Evolutionary conservation across 1,140 invertebrate genomes (phyloP).

Genomic region (Hylaeus anthracinus): DNA sequence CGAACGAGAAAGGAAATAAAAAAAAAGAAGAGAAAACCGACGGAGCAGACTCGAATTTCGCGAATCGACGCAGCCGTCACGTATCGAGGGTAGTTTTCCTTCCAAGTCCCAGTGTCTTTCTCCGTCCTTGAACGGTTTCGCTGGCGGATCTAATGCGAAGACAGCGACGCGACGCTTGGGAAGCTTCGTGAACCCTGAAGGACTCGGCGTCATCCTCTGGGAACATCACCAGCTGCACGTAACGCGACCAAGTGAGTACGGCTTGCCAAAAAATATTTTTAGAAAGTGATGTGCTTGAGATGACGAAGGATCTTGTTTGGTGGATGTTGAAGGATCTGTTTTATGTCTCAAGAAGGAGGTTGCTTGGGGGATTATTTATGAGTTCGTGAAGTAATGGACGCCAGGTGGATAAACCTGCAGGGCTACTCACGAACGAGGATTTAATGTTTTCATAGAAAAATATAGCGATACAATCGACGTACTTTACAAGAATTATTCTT

Average conservation of each 20-base stretch:
- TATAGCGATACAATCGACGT: too few species aligned
- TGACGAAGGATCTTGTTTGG: too few species aligned
- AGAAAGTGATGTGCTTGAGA: background rate
- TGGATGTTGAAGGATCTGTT: too few species aligned
- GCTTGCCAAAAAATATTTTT: background rate
- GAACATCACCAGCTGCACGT: background rate
- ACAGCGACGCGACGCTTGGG: background rate
- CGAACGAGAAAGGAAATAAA: background rate
- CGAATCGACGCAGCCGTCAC: background rate
- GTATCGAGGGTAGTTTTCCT: background rate
- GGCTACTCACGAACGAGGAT: too few species aligned
- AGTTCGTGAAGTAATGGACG: too few species aligned
- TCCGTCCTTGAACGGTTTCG: background rate
- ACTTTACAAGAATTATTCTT: too few species aligned
- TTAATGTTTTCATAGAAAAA: too few species aligned
- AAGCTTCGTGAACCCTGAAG: conserved; percentile 8
- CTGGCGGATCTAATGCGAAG: conserved; percentile 21
- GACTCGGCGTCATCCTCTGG: background rate
- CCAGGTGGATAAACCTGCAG: too few species aligned
- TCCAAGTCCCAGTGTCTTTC: background rate
- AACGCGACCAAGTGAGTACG: background rate
- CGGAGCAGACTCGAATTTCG: background rate
- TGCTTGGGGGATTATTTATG: too few species aligned
- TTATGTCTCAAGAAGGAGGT: too few species aligned
- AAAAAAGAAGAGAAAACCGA: background rate